Conservation (phyloP, 2,113 vertebrate species). For the Pseudonaja textilis region DNA sequence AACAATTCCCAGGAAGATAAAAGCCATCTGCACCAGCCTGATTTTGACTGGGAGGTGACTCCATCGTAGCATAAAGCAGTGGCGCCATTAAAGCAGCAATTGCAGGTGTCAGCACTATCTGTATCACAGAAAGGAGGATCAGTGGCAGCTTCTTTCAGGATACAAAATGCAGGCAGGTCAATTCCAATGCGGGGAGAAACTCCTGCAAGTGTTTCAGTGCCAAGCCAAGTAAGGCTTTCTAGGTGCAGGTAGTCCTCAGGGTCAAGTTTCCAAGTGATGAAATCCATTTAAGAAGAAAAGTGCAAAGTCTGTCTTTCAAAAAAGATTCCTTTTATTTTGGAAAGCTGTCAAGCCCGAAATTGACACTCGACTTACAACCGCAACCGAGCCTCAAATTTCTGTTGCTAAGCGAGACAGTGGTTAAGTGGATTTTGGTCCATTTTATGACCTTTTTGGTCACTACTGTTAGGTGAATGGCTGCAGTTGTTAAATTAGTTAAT, state of each 20-base stretch:
- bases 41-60: not conserved
- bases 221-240: not conserved
- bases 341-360: no score
- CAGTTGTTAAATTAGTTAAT: not conserved
- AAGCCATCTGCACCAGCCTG: not conserved
- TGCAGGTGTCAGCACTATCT: not conserved
- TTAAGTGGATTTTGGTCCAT: not conserved
- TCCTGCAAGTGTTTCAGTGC: not conserved
- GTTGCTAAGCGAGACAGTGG: no score
- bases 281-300: no score
- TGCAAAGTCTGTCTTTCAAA: no score
- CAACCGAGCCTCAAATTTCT: not conserved
- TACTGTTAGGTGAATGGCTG: not conserved
- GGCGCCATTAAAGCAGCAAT: not conserved
- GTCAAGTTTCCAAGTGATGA: no score
- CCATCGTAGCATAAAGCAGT: not conserved
- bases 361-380: not conserved
- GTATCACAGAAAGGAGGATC: not conserved
- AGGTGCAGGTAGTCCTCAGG: not conserved
- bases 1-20: not conserved
- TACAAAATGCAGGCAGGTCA: not conserved
- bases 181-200: not conserved
- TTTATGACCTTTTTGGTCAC: not conserved
- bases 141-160: not conserved
- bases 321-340: no score